Conservation (phyloP, 2,888 invertebrate genomes). For the Trachelus stipa region DNA sequence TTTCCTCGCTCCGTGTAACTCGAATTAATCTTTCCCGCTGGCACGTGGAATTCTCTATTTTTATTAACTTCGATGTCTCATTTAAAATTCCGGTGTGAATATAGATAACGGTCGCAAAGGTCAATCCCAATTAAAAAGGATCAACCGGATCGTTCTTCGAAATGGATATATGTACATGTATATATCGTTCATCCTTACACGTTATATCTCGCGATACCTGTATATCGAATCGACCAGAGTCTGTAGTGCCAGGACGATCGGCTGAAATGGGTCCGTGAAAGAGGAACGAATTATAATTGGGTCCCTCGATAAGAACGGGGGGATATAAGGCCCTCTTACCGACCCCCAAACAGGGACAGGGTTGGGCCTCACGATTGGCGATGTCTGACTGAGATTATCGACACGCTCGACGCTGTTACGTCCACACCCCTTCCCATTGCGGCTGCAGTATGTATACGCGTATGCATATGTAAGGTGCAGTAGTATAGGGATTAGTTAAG, state of each 20-base stretch:
- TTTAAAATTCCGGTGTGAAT: too few species aligned
- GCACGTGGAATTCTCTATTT: neutral
- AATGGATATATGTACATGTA: slow-evolving; percentile 6
- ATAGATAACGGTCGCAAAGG: too few species aligned
- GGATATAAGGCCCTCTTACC: slow-evolving; percentile 13
- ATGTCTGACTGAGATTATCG: slow-evolving; percentile 25
- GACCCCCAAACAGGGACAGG: slow-evolving; percentile 18
- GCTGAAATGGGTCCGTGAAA: neutral
- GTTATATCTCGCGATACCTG: neutral
- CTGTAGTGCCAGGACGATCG: neutral
- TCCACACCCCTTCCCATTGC: slow-evolving; percentile 15
- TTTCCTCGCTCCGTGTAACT: slow-evolving; percentile 10
- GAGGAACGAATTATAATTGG: slow-evolving; percentile 23
- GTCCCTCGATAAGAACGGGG: slow-evolving; percentile 16
- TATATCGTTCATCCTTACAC: slow-evolving; percentile 20
- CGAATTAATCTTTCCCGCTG: slow-evolving; percentile 12
- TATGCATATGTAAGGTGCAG: too few species aligned
- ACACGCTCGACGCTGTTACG: slow-evolving; percentile 23
- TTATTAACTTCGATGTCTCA: too few species aligned
- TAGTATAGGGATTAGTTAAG: too few species aligned
- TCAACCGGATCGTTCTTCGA: slow-evolving; percentile 1
- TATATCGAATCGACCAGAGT: neutral
- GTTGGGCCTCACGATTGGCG: slow-evolving; percentile 18
- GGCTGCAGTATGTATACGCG: neutral
- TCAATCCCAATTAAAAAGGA: too few species aligned